Evolutionary conservation across 2,113 vertebrate species (phyloP), one percentile per base, ranked within the genome.

Genomic region (Perca schrenkii): DNA sequence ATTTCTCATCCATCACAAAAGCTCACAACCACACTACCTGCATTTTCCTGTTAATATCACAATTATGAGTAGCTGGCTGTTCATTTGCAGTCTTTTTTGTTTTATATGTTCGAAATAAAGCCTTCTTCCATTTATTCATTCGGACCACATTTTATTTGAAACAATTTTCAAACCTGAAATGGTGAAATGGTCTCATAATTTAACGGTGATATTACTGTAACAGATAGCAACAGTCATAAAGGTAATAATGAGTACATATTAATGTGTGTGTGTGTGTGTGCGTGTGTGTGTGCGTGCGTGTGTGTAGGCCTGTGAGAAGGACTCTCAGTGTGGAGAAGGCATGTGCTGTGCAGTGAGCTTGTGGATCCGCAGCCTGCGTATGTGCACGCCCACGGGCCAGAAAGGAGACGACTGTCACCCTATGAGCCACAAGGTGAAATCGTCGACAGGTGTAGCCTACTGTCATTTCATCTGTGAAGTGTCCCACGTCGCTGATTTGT

Each of bases 281-380:
- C 67, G 22, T 57, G 36, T 52, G 40, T 4, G 49, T 81, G 64
- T 80, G 34, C 53, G 58, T 84, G 67, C 77, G 58, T 86, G 71
- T 82, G 36, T 86, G 12, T 1, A 96, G 95, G 91, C 97, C 79
- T 99, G 98, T 0, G 95, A 98, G 47, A 96, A 88, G 73, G 98
- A 99, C 92, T 89, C 94, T 46, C 97, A 99, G 92, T 99, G 98
- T 7, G 97, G 96, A 8, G 94, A 87, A n/a, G 93, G 94, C 77
- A 97, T 96, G 97, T 99, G 98, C 88, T 99, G 98, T 2, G 98
- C 98, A 0, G 93, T 99, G 8, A 99, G 97, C 83, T 94, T 99
- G 91, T 99, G 98, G 98, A 97, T 99, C 76, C 95, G 95, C 82
- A 97, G 95, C 90, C 95, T 99, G 69, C 94, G 97, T 5, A 97